These are phyloP conservation scores for Rhabditophanes sp. DNA, from an alignment of 2,888 invertebrate genomes.

Conservation along the genomic window DNA sequence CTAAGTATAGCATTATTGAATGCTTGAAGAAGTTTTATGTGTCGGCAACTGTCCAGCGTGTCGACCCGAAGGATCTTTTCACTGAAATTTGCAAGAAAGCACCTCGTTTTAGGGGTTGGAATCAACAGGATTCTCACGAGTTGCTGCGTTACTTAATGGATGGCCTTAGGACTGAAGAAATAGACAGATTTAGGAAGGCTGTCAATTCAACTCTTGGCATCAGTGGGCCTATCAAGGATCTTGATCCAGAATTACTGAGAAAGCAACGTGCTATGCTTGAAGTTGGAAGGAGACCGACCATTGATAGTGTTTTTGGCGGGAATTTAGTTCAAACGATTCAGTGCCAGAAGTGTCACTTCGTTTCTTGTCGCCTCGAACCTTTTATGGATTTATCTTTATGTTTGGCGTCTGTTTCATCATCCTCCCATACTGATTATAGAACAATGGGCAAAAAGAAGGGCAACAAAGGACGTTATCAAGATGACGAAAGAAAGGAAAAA, in stretches of 20 bases:
- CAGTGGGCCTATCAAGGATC: slow-evolving; percentile 2
- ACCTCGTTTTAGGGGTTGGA: slow-evolving; percentile 77
- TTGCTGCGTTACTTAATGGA: slow-evolving; percentile 74
- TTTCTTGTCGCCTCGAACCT: slow-evolving; percentile 65
- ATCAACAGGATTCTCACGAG: slow-evolving; percentile 93
- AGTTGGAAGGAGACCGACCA: slow-evolving; percentile 47
- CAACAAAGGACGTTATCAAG: slow-evolving; percentile 8
- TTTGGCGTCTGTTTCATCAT: slow-evolving; percentile 55
- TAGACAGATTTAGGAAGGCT: slow-evolving; percentile 42
- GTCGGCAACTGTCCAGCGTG: too few species aligned
- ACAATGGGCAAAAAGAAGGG: neutral
- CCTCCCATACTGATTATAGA: slow-evolving; percentile 1
- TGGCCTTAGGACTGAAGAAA: slow-evolving; percentile 62
- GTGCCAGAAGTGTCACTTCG: slow-evolving; percentile 66
- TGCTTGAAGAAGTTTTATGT: too few species aligned
- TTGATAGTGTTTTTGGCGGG: slow-evolving; percentile 80
- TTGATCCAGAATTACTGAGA: slow-evolving; percentile 7
- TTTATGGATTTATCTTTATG: slow-evolving; percentile 88
- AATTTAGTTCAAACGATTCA: slow-evolving; percentile 68
- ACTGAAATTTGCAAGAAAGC: too few species aligned
- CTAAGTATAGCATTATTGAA: too few species aligned
- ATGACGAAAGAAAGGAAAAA: too few species aligned
- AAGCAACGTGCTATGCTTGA: slow-evolving; percentile 18
- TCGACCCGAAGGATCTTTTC: too few species aligned
- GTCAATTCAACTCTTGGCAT: slow-evolving; percentile 10